phyloP scores from a whole-genome alignment of 2,113 vertebrate genomes.

The Scytalopus superciliaris region DNA sequence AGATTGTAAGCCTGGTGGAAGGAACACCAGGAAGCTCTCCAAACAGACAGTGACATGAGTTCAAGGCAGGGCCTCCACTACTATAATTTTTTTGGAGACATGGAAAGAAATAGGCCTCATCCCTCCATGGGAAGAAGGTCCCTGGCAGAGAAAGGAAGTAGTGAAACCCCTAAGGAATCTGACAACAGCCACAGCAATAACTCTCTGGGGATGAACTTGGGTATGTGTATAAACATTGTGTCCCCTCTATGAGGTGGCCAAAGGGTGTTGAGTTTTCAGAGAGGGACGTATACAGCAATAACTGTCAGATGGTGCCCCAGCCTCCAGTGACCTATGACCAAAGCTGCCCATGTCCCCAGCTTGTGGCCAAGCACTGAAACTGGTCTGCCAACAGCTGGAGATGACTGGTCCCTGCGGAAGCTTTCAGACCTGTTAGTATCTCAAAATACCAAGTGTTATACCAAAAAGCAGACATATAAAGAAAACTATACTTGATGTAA shows the following conservation, averaged over 20 bases:
- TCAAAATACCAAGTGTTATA: neutral
- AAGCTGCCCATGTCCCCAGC: neutral
- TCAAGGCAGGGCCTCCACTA: neutral
- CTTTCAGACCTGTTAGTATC: neutral
- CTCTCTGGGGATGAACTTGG: neutral
- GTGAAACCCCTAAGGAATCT: neutral
- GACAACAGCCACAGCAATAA: neutral
- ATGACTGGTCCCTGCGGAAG: neutral
- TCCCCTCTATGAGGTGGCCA: rapidly evolving
- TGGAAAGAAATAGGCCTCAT: neutral
- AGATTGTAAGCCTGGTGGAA: rapidly evolving
- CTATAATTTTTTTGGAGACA: neutral
- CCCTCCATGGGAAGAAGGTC: neutral
- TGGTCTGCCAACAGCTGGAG: neutral
- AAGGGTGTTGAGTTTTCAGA: rapidly evolving
- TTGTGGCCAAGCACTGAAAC: neutral
- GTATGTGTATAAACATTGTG: rapidly evolving
- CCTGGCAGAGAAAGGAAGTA: neutral
- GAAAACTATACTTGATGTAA: neutral
- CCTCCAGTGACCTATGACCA: neutral
- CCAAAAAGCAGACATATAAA: neutral
- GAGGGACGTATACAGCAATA: rapidly evolving
- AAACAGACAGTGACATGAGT: rapidly evolving
- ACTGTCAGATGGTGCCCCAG: neutral
- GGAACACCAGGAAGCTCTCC: neutral